Evolutionary conservation across 2,113 vertebrate genomes (phyloP).

Genomic region (Choloepus hoffmanni): DNA sequence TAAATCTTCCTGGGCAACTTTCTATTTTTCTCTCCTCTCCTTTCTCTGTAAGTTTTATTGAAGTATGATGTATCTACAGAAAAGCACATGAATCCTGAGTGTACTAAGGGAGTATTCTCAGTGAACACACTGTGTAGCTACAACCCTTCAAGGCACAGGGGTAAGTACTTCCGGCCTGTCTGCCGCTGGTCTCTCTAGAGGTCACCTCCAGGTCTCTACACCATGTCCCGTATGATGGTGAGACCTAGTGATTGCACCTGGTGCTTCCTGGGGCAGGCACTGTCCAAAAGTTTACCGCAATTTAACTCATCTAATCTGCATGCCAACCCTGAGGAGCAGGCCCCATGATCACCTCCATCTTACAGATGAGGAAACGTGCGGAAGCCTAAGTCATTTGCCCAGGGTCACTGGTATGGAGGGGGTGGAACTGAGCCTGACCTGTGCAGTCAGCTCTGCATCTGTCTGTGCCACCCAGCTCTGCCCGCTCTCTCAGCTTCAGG

Average conservation of each 20-base stretch:
- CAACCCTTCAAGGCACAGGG: not conserved
- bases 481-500: not conserved
- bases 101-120: not conserved
- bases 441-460: no score
- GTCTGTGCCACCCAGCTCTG: not conserved
- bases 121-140: fast-evolving
- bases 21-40: not conserved
- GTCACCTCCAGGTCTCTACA: not conserved
- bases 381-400: not conserved
- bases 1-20: fast-evolving
- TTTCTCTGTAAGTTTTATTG: not conserved
- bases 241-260: not conserved
- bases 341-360: no score
- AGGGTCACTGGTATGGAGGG: no score
- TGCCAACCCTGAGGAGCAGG: fast-evolving
- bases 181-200: not conserved
- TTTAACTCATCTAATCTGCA: not conserved
- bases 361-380: no score
- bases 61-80: fast-evolving
- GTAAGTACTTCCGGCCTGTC: not conserved
- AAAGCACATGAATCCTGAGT: fast-evolving
- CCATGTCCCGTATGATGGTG: not conserved
- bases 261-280: not conserved
- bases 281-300: fast-evolving
- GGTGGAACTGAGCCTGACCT: no score